Percentiles rank a stretch among this genome's conserved stretches.
Conservation (phyloP, 1,140 invertebrate genomes). For the Theocolax elegans region DNA sequence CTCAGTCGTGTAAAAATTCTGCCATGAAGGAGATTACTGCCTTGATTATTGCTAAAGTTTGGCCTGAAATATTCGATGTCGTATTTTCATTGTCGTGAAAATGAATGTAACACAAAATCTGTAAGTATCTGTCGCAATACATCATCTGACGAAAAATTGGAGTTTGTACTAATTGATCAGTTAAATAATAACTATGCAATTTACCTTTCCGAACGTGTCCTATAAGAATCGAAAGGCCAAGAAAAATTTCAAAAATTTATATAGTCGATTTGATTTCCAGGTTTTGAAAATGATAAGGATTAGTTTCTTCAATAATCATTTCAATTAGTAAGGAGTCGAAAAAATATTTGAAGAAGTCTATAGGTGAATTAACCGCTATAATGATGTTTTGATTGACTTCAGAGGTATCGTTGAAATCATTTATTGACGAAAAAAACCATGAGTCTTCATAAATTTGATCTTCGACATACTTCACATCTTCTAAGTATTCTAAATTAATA, state of each 20-base stretch:
- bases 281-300: background rate
- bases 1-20: background rate
- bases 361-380: constrained; percentile 37
- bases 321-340: background rate
- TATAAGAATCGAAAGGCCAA: background rate
- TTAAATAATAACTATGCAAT: background rate
- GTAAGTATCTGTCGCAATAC: background rate
- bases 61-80: background rate
- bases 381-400: constrained; percentile 39
- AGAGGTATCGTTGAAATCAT: constrained; percentile 30
- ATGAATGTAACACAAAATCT: background rate
- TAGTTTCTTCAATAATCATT: no score
- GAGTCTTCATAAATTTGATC: constrained; percentile 15
- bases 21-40: background rate
- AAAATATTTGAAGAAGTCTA: constrained; percentile 23
- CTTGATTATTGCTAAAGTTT: background rate
- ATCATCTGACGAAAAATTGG: constrained; percentile 12
- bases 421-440: constrained; percentile 39
- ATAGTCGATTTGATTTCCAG: no score
- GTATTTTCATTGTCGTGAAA: background rate
- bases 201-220: background rate
- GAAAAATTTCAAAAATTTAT: background rate
- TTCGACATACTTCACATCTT: constrained; percentile 25
- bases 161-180: background rate
- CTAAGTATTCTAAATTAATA: constrained; percentile 35